phyloP scores from a whole-genome alignment of 1,140 invertebrate species.

The Aleiodes sp. region DNA sequence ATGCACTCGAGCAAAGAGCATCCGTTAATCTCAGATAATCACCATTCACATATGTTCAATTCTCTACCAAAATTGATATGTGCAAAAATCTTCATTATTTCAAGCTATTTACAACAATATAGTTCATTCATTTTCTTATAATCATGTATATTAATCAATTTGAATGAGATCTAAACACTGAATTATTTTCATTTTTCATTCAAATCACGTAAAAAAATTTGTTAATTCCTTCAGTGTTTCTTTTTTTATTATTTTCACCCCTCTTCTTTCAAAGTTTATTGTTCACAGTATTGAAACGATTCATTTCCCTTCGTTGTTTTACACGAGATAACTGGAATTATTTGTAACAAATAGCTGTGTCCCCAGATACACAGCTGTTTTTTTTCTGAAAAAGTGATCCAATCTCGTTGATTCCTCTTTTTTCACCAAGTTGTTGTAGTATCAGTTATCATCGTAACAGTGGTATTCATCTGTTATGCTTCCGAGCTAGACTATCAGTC shows the following conservation, averaged over 20 bases:
- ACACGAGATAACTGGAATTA: neutral
- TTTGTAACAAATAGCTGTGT: neutral
- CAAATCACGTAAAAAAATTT: constrained; percentile 24
- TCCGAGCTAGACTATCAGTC: constrained; percentile 45
- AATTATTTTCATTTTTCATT: neutral
- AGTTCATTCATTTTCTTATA: neutral
- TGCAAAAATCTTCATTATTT: constrained; percentile 1
- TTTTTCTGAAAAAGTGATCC: constrained; percentile 10
- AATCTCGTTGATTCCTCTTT: constrained; percentile 16
- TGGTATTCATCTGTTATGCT: neutral
- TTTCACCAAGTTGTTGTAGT: neutral
- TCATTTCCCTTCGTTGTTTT: neutral
- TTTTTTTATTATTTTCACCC: no score
- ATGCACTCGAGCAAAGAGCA: neutral
- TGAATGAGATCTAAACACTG: neutral
- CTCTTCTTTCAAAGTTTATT: no score
- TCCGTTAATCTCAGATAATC: neutral
- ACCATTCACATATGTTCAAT: neutral
- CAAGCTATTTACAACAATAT: constrained; percentile 15
- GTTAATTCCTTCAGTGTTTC: constrained; percentile 1
- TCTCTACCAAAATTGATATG: constrained; percentile 3
- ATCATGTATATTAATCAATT: neutral
- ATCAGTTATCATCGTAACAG: neutral
- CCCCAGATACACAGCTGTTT: neutral
- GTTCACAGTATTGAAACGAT: neutral